These are phyloP conservation scores for Drosophila kikkawai DNA, from an alignment of 1,140 invertebrate species.

Conservation along the genomic window DNA sequence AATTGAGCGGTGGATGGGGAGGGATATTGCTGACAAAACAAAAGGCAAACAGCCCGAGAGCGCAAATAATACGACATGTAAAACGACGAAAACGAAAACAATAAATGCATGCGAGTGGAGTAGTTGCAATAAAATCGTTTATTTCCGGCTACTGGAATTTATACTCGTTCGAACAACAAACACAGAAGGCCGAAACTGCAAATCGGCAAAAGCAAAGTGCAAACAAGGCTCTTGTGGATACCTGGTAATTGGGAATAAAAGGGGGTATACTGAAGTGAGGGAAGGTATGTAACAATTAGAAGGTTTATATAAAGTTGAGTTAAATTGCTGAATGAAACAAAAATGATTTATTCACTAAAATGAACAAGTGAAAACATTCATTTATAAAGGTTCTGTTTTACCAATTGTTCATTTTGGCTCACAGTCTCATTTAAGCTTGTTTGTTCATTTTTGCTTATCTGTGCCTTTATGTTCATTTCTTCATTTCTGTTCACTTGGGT, in stretches of 20 bases:
- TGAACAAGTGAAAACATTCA: too few relatives aligned
- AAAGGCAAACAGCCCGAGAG: conserved; percentile 66
- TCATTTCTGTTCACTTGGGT: too few relatives aligned
- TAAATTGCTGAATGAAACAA: too few relatives aligned
- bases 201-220: conserved; percentile 80
- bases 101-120: conserved; percentile 47
- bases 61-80: conserved; percentile 78
- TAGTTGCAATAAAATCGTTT: conserved; percentile 80
- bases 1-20: conserved; percentile 54
- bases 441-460: too few relatives aligned
- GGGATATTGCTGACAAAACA: conserved; percentile 57
- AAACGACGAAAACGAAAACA: conserved; percentile 59
- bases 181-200: conserved; percentile 70
- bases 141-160: conserved; percentile 83
- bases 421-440: too few relatives aligned
- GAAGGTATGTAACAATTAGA: background rate
- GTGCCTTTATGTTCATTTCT: too few relatives aligned
- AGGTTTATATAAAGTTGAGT: background rate
- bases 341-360: too few relatives aligned
- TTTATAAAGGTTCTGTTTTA: too few relatives aligned
- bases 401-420: too few relatives aligned
- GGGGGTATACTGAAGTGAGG: background rate
- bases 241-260: background rate
- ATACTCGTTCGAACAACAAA: conserved; percentile 73
- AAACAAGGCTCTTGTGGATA: conserved; percentile 65